Conservation (phyloP, 2,888 invertebrate genomes). For the Dasypogon diadema region DNA sequence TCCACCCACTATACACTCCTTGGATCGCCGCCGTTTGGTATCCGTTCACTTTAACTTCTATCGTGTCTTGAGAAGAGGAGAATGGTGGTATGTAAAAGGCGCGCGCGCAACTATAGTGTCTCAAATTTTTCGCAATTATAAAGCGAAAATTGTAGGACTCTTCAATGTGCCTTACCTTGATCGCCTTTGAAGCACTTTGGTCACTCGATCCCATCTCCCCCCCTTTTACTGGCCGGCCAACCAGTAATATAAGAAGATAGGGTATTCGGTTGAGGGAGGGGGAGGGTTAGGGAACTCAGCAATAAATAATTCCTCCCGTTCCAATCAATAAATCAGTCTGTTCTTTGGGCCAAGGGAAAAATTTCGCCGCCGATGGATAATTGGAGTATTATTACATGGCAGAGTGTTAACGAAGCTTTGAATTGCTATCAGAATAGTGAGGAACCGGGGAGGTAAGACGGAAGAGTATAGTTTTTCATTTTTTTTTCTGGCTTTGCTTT, state of each 20-base stretch:
- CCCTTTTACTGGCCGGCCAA: too few species aligned
- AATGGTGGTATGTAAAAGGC: too few species aligned
- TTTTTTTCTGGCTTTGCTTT: background rate
- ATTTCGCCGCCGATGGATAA: constrained; percentile 45
- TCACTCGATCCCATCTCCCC: background rate
- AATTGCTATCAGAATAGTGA: constrained; percentile 2
- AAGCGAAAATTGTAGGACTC: constrained; percentile 41
- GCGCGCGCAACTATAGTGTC: constrained; percentile 30
- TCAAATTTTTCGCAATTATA: constrained; percentile 50
- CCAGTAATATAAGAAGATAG: too few species aligned
- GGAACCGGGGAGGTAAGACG: background rate
- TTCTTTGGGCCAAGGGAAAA: constrained; percentile 15
- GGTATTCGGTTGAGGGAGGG: background rate
- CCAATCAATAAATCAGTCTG: constrained; percentile 49
- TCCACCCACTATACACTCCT: too few species aligned
- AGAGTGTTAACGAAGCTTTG: constrained; percentile 46
- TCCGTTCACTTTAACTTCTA: too few species aligned
- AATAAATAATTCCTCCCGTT: constrained; percentile 49
- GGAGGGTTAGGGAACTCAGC: too few species aligned
- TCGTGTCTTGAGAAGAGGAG: too few species aligned
- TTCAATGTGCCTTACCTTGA: constrained; percentile 30
- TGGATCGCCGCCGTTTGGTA: too few species aligned
- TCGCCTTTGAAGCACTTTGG: constrained; percentile 2
- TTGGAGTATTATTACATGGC: constrained; percentile 40
- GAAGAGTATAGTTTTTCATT: background rate